Evolutionary conservation across 2,888 invertebrate species (phyloP).

Genomic region (Cinara cedri): DNA sequence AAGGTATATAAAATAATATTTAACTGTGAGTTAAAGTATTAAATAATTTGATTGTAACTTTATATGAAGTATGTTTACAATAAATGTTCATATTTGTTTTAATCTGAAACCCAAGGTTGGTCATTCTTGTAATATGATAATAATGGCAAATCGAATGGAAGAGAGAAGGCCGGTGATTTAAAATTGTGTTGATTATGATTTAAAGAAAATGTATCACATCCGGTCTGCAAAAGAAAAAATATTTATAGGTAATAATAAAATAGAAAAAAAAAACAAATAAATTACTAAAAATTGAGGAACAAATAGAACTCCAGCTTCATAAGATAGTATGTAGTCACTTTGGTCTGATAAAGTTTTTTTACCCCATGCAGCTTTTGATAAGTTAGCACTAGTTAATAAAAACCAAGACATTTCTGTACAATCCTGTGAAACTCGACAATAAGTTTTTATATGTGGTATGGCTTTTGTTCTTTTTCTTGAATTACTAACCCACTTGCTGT

Average conservation of each 20-base stretch:
- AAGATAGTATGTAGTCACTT: slow-evolving; percentile 75
- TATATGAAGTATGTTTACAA: no score
- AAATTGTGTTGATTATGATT: slow-evolving; percentile 59
- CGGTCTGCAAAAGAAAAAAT: slow-evolving; percentile 65
- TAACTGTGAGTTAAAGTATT: no score
- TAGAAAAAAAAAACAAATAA: neutral
- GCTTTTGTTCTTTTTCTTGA: slow-evolving; percentile 75
- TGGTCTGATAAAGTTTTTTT: slow-evolving; percentile 69
- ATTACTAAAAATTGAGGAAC: slow-evolving; percentile 79
- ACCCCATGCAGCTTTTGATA: slow-evolving; percentile 98
- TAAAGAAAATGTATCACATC: slow-evolving; percentile 70
- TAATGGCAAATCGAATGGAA: slow-evolving; percentile 85
- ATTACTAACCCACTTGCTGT: slow-evolving; percentile 84
- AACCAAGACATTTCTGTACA: slow-evolving; percentile 77
- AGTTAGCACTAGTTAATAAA: slow-evolving; percentile 88
- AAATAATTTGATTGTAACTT: no score
- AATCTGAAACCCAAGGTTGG: slow-evolving; percentile 68
- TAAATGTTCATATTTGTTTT: no score
- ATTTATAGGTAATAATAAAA: neutral
- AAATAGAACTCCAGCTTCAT: slow-evolving; percentile 89
- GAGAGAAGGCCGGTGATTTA: slow-evolving; percentile 65
- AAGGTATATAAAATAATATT: no score
- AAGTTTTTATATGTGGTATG: slow-evolving; percentile 95
- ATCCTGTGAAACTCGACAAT: slow-evolving; percentile 77
- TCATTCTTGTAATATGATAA: slow-evolving; percentile 73